These are phyloP conservation scores for Homalodisca vitripennis DNA, from an alignment of 1,140 invertebrate genomes.

Conservation along the genomic window DNA sequence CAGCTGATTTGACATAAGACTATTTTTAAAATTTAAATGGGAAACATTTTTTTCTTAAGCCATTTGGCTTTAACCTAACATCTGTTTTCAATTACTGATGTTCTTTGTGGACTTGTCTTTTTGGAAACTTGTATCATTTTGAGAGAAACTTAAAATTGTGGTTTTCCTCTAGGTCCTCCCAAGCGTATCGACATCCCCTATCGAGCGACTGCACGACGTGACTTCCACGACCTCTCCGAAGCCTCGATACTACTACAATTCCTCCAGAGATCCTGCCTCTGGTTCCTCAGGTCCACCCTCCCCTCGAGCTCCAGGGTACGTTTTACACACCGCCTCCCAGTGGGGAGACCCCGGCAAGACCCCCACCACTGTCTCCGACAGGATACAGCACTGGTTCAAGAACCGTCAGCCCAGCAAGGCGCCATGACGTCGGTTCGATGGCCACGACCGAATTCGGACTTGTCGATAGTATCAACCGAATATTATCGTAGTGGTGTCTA, in stretches of 20 bases:
- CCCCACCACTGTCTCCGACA: not conserved
- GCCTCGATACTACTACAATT: slow-evolving; percentile 18
- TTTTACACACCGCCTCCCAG: slow-evolving; percentile 35
- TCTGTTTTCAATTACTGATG: no score
- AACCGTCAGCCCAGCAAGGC: not conserved
- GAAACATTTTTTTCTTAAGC: no score
- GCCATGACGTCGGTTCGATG: not conserved
- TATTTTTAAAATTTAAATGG: no score
- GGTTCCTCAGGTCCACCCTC: slow-evolving; percentile 10
- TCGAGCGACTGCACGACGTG: slow-evolving; percentile 29
- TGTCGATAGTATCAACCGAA: no score
- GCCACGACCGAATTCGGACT: no score
- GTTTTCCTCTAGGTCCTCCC: slow-evolving; percentile 29
- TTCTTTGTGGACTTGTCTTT: no score
- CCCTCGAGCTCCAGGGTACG: slow-evolving; percentile 35
- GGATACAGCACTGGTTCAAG: slow-evolving; percentile 23
- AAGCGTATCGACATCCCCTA: slow-evolving; percentile 27
- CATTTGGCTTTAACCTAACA: no score
- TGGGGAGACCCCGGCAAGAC: slow-evolving; percentile 30
- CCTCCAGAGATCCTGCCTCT: not conserved
- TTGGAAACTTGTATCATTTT: no score
- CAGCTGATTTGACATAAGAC: no score
- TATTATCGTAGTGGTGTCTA: no score
- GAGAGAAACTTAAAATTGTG: no score
- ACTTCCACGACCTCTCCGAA: not conserved